Base-by-base conservation (phyloP, 2,888 invertebrate genomes). In the Caenorhabditis wallacei region DNA sequence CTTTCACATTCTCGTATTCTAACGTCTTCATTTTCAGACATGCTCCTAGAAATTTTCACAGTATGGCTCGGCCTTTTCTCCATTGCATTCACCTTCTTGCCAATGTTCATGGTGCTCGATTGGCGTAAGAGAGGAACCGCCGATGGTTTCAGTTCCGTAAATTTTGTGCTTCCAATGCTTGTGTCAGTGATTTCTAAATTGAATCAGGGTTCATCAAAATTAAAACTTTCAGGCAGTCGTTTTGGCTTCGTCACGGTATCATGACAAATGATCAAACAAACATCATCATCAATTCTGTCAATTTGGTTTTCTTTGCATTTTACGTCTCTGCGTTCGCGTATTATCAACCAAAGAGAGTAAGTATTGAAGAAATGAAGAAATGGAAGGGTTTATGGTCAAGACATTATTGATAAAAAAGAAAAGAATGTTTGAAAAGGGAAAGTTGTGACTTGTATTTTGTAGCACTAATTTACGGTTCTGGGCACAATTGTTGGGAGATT, bases 81-180 rank as follows among this genome's bases (percentile, higher is more conserved):
- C 43, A 89, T 90, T n/a, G 80, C 80, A 18, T 91, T 91, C 85
- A 90, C 90, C 13, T 89, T 91, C 53, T 63, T 91, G 26, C 91
- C 91, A 10, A 69, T 91, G 89, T 69, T 69, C 22, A 84, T 85
- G 80, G 84, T 88, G 11, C 51, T 86, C 10, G 88, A 88, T 18
- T 91, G 91, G 91, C 79, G 78, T 22, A 84, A 84, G 48, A 80
- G 91, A 53, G 91, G 91, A 37, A 87, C 90, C 4, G 89, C 91
- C 26, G 91, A 91, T 56, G 91, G 91, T 16, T 91, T 91, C 85
- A 90, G 90, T 43, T 91, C 91, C 0, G 88, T 91, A 43, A 90
- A 89, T 68, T 89, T 90, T 57, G 91, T 91, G n/a, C 87, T 91
- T 8, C 91, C 91, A 8, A 71, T 89, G 54, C 64, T 91, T 24